These are phyloP conservation scores for Rhynchomys soricoides DNA, from an alignment of 2,113 vertebrate species.

Conservation along the genomic window DNA sequence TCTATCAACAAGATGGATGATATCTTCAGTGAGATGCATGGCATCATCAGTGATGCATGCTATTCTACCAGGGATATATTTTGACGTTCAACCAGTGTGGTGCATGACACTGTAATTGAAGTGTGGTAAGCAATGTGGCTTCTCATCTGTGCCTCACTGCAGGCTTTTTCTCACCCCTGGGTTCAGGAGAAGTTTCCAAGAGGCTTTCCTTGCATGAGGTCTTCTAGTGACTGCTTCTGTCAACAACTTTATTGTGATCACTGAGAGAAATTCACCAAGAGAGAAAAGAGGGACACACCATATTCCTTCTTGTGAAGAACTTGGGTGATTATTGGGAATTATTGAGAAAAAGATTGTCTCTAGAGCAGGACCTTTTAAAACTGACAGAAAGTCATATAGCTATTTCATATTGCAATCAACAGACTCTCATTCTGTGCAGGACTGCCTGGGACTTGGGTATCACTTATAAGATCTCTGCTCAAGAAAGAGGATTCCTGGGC, in stretches of 20 bases:
- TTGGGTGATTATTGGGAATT: background rate
- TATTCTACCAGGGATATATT: background rate
- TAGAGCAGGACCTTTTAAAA: background rate
- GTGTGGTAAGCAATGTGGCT: background rate
- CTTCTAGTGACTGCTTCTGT: background rate
- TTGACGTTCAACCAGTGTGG: background rate
- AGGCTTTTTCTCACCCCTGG: too few species aligned
- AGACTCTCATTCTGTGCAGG: background rate
- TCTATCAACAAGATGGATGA: too few species aligned
- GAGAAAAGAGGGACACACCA: background rate
- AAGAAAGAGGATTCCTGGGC: background rate
- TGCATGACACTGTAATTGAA: accelerated
- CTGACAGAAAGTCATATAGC: background rate
- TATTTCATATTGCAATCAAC: background rate
- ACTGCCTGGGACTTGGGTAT: accelerated
- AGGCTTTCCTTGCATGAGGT: background rate
- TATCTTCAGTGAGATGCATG: too few species aligned
- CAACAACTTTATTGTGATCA: background rate
- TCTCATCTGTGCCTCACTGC: background rate
- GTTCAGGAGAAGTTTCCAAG: background rate
- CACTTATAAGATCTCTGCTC: accelerated
- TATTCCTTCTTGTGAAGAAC: background rate
- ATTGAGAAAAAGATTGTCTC: background rate
- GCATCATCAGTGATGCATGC: background rate
- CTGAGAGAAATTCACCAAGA: background rate